Evolutionary conservation across 1,140 invertebrate genomes (phyloP).

Genomic region (Diachasmimorpha longicaudata): DNA sequence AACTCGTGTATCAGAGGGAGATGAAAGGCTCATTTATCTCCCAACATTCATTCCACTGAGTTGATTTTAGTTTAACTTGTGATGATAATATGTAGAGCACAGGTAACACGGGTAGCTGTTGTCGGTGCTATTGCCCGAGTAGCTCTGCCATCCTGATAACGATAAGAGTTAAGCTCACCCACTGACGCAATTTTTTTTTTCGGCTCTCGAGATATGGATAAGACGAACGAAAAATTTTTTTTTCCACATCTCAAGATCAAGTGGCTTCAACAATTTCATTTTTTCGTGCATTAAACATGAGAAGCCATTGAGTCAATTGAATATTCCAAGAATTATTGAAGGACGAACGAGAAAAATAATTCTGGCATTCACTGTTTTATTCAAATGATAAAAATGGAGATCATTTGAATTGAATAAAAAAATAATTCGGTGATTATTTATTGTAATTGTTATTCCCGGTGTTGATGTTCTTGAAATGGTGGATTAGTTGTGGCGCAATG

Average conservation of each 20-base stretch:
- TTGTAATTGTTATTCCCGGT: too few relatives aligned
- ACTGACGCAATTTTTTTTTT: neutral
- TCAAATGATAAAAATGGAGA: too few relatives aligned
- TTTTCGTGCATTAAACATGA: neutral
- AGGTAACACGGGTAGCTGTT: slow-evolving; percentile 50
- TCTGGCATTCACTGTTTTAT: too few relatives aligned
- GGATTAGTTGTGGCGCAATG: slow-evolving; percentile 1
- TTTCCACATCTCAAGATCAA: neutral
- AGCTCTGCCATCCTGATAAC: slow-evolving; percentile 49
- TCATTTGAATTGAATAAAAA: too few relatives aligned
- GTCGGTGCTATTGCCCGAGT: slow-evolving; percentile 34
- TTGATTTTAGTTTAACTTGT: slow-evolving; percentile 10
- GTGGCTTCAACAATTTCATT: neutral
- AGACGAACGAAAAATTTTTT: slow-evolving; percentile 31
- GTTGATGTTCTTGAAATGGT: neutral
- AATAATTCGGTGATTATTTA: too few relatives aligned
- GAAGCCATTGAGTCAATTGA: too few relatives aligned
- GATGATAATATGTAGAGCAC: slow-evolving; percentile 32
- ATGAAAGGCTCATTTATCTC: neutral
- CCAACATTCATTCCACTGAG: neutral
- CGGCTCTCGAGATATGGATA: neutral
- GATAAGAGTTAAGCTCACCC: slow-evolving; percentile 47
- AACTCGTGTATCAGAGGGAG: neutral
- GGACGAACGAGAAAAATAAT: too few relatives aligned
- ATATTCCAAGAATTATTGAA: too few relatives aligned